Conservation (phyloP, 2,797 vertebrate genomes). For the Myiothlypis chrysogaster region DNA sequence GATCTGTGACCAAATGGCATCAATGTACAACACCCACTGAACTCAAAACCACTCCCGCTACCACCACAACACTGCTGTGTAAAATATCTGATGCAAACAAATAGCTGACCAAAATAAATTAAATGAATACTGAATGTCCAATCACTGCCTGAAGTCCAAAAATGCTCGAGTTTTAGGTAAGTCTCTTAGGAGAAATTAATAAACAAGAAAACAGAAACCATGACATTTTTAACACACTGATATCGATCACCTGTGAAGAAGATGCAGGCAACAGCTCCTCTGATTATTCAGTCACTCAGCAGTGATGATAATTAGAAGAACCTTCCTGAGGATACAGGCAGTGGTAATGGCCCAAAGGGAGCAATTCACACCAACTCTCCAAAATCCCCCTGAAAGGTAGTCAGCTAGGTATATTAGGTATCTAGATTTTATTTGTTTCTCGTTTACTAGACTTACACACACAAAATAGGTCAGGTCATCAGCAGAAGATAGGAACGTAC, state of each 20-base stretch:
- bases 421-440: neutral
- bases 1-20: neutral
- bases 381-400: neutral
- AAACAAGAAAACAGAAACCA: neutral
- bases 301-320: neutral
- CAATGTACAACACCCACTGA: neutral
- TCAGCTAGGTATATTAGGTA: neutral
- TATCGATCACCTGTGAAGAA: neutral
- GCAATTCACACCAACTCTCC: neutral
- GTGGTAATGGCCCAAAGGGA: rapidly evolving
- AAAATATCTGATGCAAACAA: neutral
- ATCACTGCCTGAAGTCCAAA: neutral
- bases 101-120: neutral
- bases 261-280: neutral
- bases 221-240: neutral
- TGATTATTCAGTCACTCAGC: neutral
- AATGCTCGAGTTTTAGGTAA: neutral
- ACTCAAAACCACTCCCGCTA: neutral
- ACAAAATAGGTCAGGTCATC: neutral
- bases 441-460: neutral
- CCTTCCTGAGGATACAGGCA: neutral
- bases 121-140: neutral
- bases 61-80: neutral
- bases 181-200: neutral
- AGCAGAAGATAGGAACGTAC: neutral